Evolutionary conservation across 2,888 invertebrate genomes (phyloP), one percentile per base, ranked within the genome.

Genomic region (Plagiodera versicolora): DNA sequence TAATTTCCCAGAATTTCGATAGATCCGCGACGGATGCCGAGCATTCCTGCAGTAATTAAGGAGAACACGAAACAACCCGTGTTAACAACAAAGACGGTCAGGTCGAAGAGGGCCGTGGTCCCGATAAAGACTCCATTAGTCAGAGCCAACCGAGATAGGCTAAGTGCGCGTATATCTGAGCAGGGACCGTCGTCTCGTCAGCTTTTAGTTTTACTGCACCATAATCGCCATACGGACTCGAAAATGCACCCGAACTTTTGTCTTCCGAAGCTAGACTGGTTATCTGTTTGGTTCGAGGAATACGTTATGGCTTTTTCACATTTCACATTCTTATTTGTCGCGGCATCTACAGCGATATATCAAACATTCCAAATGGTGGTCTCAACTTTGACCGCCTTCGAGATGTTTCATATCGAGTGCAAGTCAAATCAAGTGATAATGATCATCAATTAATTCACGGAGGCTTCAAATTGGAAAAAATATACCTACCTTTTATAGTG

Each of bases 61-160:
- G 66, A 64, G 59, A 58, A 68, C 65, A 68, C 58, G 65, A 66
- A 61, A 68, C 65, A 69, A 65, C 20, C 58, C 61, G 55, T 69
- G 68, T 68, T 66, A 70, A 69, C 69, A 67, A 70, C 67, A 64
- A 65, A 68, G 70, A 70, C 63, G 74, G 75, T 73, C 71, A 67
- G 68, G 71, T 68, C 68, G 67, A 72, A 67, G 60, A 63, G 63
- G 70, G 70, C 67, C 64, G 56, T 47, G 45, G 39, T 39, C 39
- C 65, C 70, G 77, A 77, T 77, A 77, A 77, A 76, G 76, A 74
- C 73, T 77, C 77, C 77, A 77, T 77, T 77, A 77, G 77, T 75
- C 72, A 74, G 74, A 70, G 69, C 70, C 70, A 71, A 70, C 70
- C 68, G 63, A 76, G 77, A 77, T 76, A 77, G 73, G 72, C 73